Evolutionary conservation across 2,113 vertebrate species (phyloP), one percentile per base, ranked within the genome.

Genomic region (Candoia aspera): DNA sequence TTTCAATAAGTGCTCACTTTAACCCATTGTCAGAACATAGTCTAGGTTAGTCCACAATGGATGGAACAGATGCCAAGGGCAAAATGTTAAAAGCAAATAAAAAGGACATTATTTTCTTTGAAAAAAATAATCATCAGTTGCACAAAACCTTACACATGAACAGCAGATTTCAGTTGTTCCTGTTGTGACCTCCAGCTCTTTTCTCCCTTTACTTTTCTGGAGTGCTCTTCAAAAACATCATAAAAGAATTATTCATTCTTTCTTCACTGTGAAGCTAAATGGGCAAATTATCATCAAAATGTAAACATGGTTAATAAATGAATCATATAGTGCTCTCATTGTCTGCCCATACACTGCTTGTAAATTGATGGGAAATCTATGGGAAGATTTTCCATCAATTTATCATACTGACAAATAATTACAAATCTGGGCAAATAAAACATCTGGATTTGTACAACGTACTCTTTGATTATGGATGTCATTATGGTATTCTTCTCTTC

Each of bases 41-140:
- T 96, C 97, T 97, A 95, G 94, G 94, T 95, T 94, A 95, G 95
- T 97, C 97, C 97, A 97, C 97, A 97, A 97, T 97, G 96, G 97
- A 97, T 96, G 93, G 96, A 97, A 97, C 98, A 98, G 97, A 98
- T 97, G 97, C 98, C 98, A 97, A 98, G 97, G 97, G 97, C 97
- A 91, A 97, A 96, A 97, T 97, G 97, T 97, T 98, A 97, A 98
- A 97, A 97, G 97, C 96, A 95, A 97, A 96, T 96, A 95, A 96
- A 97, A 95, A 95, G 97, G 96, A 96, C 97, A 93, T 97, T 97
- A 97, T 97, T 97, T 97, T 97, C 97, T 95, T 93, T 95, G 90
- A 92, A 94, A 97, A 97, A 97, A 97, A 98, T 96, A 96, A 95
- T 96, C 94, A 96, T 94, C 94, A 90, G 89, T 3, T 94, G 93